A percentile compares a stretch with the other conserved stretches of the same genome.
Conservation (phyloP, 2,797 vertebrate species). For the Diceros bicornis region DNA sequence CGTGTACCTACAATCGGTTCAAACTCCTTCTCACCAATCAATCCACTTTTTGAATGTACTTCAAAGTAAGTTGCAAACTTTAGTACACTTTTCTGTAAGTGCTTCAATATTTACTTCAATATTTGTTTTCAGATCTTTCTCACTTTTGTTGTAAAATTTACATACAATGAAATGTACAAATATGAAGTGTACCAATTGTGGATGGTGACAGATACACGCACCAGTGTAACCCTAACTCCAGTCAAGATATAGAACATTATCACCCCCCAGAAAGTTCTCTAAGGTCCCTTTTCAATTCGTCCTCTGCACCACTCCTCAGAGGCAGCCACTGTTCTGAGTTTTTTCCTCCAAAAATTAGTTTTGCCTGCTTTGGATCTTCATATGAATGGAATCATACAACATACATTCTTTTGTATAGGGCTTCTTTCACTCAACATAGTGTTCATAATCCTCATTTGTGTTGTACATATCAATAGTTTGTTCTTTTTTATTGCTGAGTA, state of each 20-base stretch:
- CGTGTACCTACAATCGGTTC: not conserved
- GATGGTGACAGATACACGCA: not conserved
- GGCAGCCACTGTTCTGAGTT: no score
- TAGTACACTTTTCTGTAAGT: not conserved
- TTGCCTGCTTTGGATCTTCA: no score
- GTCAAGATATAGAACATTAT: not conserved
- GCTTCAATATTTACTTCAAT: not conserved
- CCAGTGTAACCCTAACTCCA: no score
- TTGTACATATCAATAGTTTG: accelerated
- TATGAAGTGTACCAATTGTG: not conserved
- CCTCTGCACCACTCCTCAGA: accelerated
- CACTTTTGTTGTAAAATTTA: not conserved
- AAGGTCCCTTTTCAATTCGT: not conserved
- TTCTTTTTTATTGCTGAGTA: not conserved
- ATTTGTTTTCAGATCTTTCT: not conserved
- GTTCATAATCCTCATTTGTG: no score
- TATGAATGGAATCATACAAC: accelerated
- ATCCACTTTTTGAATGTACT: not conserved
- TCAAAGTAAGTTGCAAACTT: not conserved
- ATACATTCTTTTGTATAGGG: accelerated
- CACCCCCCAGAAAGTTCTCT: not conserved
- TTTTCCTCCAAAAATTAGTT: not conserved
- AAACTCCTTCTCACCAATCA: not conserved
- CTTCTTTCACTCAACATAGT: not conserved
- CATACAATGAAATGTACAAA: not conserved